Evolutionary conservation across 2,113 vertebrate species (phyloP).

Genomic region (Galeopterus variegatus): DNA sequence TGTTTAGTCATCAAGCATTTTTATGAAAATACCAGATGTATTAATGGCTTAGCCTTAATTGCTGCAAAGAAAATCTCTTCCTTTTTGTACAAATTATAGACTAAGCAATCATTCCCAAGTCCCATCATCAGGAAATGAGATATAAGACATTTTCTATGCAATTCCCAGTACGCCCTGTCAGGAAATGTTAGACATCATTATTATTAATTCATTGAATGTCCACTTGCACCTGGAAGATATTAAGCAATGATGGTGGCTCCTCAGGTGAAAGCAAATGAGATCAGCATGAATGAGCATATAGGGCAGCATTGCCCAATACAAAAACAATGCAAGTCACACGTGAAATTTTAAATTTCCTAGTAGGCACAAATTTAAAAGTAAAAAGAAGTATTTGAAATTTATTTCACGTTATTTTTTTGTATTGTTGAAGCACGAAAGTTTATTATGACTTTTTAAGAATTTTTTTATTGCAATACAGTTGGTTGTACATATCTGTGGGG

Average conservation of each 20-base stretch:
- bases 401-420: no score
- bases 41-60: conserved; percentile 23
- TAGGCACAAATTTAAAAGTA: neutral
- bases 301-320: neutral
- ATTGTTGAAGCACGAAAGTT: no score
- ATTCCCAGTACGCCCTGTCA: neutral
- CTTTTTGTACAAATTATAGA: conserved; percentile 49
- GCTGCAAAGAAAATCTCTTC: neutral
- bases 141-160: neutral
- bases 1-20: neutral
- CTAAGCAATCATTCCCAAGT: neutral
- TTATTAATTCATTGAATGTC: conserved; percentile 56
- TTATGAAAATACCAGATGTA: conserved; percentile 40
- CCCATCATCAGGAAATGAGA: conserved; percentile 39
- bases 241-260: neutral
- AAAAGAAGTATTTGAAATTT: neutral
- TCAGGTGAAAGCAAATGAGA: neutral
- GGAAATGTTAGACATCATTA: neutral
- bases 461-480: no score
- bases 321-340: neutral
- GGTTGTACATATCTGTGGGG: no score
- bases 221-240: conserved; percentile 48
- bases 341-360: neutral
- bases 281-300: neutral
- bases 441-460: no score